Percentiles rank a stretch among this genome's conserved stretches.
Conservation (phyloP, 1,140 invertebrate genomes). For the Laupala kohalensis region DNA sequence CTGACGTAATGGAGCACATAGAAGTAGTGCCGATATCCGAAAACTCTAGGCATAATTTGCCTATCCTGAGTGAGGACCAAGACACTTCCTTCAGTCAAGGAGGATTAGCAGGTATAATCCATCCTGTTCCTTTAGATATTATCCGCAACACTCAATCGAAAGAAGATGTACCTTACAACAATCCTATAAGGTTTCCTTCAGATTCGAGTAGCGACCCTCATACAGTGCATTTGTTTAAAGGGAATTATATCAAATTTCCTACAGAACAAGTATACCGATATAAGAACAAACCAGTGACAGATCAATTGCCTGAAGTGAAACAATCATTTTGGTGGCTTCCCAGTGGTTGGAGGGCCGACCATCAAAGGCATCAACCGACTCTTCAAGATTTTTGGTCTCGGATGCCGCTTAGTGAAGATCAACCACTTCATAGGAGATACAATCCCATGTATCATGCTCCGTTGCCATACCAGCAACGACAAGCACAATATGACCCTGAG, state of each 20-base stretch:
- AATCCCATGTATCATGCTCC: neutral
- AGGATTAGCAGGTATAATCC: neutral
- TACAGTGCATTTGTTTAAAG: neutral
- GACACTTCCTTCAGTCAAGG: neutral
- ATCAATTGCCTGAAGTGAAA: neutral
- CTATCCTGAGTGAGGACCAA: neutral
- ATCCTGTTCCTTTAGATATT: neutral
- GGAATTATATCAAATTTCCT: neutral
- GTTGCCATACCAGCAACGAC: neutral
- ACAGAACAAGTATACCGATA: neutral
- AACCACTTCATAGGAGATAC: neutral
- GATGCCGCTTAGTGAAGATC: neutral
- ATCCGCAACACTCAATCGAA: neutral
- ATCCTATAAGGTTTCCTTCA: neutral
- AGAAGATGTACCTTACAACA: neutral
- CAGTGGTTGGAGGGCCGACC: neutral
- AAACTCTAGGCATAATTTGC: neutral
- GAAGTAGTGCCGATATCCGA: neutral
- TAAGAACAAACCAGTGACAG: neutral
- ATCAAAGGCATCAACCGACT: neutral
- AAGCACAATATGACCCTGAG: neutral
- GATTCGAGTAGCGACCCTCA: neutral
- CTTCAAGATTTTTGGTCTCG: neutral
- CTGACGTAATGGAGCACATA: neutral
- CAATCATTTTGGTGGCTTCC: neutral